A percentile compares a stretch with the other conserved stretches of the same genome.
phyloP scores from a whole-genome alignment of 2,888 invertebrate genomes.

The Chrysotoxum bicinctum region DNA sequence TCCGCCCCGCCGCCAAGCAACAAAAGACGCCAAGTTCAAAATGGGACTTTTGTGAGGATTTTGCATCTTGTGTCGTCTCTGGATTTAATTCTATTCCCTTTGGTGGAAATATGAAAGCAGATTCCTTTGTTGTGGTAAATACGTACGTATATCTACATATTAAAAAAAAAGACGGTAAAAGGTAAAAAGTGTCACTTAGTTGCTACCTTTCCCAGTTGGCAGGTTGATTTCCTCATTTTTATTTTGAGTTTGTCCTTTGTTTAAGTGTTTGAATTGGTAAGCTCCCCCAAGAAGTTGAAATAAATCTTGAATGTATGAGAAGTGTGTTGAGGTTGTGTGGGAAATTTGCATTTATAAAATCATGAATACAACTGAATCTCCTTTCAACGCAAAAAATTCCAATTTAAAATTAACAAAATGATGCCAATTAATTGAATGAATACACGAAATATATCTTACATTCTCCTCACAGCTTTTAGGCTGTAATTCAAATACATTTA shows the following conservation, averaged over 20 bases:
- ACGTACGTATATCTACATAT: slow-evolving; percentile 4
- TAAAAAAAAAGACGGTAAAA: slow-evolving; percentile 18
- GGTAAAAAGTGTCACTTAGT: slow-evolving; percentile 34
- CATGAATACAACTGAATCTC: not conserved
- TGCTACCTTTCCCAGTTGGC: slow-evolving; percentile 23
- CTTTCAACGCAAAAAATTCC: not conserved
- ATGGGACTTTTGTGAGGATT: slow-evolving; percentile 37
- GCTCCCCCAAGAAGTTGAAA: not conserved
- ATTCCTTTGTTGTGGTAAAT: slow-evolving; percentile 26
- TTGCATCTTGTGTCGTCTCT: slow-evolving; percentile 38
- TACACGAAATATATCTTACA: not conserved
- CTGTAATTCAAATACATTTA: slow-evolving; percentile 65
- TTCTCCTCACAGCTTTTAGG: slow-evolving; percentile 23
- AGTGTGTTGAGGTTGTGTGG: not conserved
- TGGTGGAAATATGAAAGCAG: slow-evolving; percentile 45
- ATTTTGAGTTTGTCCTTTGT: not conserved
- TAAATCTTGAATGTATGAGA: not conserved
- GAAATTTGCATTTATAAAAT: slow-evolving; percentile 14
- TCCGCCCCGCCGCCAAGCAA: slow-evolving; percentile 8
- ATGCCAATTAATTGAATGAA: slow-evolving; percentile 27
- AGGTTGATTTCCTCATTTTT: slow-evolving; percentile 14
- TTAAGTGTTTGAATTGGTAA: slow-evolving; percentile 18
- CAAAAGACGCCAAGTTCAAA: slow-evolving; percentile 38
- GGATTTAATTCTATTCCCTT: slow-evolving; percentile 56
- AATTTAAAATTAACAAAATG: slow-evolving; percentile 40